Evolutionary conservation across 1,140 invertebrate species (phyloP), one percentile per base, ranked within the genome.

Genomic region (Drosophila sturtevanti): DNA sequence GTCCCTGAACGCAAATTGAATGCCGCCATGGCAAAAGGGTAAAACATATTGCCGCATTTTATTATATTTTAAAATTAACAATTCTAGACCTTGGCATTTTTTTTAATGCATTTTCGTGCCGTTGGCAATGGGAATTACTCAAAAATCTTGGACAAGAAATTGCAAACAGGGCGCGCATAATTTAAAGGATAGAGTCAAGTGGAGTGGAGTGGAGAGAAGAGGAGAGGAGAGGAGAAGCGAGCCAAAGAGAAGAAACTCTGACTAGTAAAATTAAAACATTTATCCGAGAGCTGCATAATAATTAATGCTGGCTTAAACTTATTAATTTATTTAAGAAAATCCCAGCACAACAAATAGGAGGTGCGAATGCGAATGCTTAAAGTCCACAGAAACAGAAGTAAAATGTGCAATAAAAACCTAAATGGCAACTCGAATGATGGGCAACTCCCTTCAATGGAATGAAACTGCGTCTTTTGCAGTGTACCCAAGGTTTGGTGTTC

Each of bases 181-280:
- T 82, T 87, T 87, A 87, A 82, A 76, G 63, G 48, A 44, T n/a
- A n/a, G n/a, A n/a, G n/a, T n/a, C n/a, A n/a, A n/a, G n/a, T n/a
- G 59, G 52, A 14, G 22, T 34, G 37, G 24, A 21, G 24, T 41
- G 16, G 18, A 34, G 51, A 18, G 10, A n/a, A 12, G 7, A 64
- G 68, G 64, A 65, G 68, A 44, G 59, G 52, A 14, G 22, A 44
- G 37, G 24, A 21, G 24, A 51, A n/a, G 18, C 22, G 51, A 18
- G 10, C n/a, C n/a, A n/a, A n/a, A 12, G 7, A 64, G 68, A 68
- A 65, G 68, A 66, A 59, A 56, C 78, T 77, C 54, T 44, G 56
- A 59, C 84, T 70, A 77, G 67, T 65, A 76, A 89, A 89, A 89
- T 89, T 89, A 89, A 89, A 89, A 89, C 84, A 89, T 89, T 89